Base-by-base conservation (phyloP, 1,140 invertebrate genomes). In the Anadara kagoshimensis region DNA sequence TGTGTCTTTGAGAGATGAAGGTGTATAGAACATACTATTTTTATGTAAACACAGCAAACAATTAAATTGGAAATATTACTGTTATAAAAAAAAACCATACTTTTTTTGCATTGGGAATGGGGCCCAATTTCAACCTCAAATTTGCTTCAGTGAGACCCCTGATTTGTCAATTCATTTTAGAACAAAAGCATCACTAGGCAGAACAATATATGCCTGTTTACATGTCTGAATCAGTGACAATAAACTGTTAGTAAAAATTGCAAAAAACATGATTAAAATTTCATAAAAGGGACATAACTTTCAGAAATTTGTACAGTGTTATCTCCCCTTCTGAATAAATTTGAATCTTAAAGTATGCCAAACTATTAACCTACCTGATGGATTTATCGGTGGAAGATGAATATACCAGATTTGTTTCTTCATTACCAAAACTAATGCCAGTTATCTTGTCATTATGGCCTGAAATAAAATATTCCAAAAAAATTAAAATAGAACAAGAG, bases 361-460 rank as follows among this genome's bases (percentile, higher is more conserved):
- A 20, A 57, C 22, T 24, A 7, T 14, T 24, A 57, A 54, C 53
- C 61, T 71, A 73, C 78, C 79, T 78, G 65, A 81, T 74, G 72
- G 85, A 83, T 24, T 93, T 92, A 87, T 94, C 91, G 36, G 88
- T 85, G 18, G 78, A 77, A 51, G 78, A 79, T 26, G 78, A 71
- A 43, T 47, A 79, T 43, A 94, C 78, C 57, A 93, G 86, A 83
- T 93, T 90, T 36, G 90, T 90, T 66, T 93, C 91, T 41, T 85
- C 88, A 29, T 90, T 90, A 83, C 91, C 91, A 83, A 93, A 94
- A 78, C 91, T 92, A 1, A 93, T 51, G 1, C 81, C 81, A 18
- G 77, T 80, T 26, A 84, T 68, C 36, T 63, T 56, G 53, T 80
- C 67, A 20, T 70, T 26, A 51, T 85, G 81, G 12, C 75, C 71